Evolutionary conservation across 1,140 invertebrate genomes (phyloP).

Genomic region (Leguminivora glycinivorella): DNA sequence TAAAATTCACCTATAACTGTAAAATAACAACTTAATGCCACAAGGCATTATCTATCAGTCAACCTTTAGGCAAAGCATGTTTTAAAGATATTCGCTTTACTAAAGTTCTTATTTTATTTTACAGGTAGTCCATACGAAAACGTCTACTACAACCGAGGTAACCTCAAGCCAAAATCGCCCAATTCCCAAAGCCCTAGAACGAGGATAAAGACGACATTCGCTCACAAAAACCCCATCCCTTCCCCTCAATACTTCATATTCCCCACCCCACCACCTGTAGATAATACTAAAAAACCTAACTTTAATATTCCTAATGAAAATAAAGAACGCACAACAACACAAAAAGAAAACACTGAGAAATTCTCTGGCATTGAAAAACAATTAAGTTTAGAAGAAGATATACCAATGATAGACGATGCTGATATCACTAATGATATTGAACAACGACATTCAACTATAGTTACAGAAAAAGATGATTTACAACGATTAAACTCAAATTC

Average conservation of each 20-base stretch:
- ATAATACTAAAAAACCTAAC: conserved; percentile 48
- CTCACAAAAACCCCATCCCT: conserved; percentile 68
- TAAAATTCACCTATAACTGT: too few species aligned
- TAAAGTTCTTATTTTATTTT: neutral
- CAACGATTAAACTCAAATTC: conserved; percentile 33
- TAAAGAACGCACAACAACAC: conserved; percentile 32
- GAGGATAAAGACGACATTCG: conserved; percentile 81
- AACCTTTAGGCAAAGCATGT: too few species aligned
- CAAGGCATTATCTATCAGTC: too few species aligned
- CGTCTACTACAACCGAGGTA: conserved; percentile 62
- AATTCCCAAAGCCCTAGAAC: conserved; percentile 79
- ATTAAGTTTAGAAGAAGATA: conserved; percentile 76
- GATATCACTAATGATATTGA: conserved; percentile 73
- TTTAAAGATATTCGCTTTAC: too few species aligned
- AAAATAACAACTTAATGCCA: too few species aligned
- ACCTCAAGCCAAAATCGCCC: conserved; percentile 79
- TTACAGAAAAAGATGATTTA: conserved; percentile 55
- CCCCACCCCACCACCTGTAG: conserved; percentile 65
- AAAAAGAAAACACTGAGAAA: conserved; percentile 37
- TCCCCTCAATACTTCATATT: conserved; percentile 77
- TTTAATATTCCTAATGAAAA: conserved; percentile 37
- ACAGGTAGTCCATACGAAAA: conserved; percentile 79
- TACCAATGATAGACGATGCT: conserved; percentile 77
- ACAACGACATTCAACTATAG: conserved; percentile 69
- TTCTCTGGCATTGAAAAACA: conserved; percentile 74